Evolutionary conservation across 1,140 invertebrate species (phyloP).

Genomic region (Pogonomyrmex californicus): DNA sequence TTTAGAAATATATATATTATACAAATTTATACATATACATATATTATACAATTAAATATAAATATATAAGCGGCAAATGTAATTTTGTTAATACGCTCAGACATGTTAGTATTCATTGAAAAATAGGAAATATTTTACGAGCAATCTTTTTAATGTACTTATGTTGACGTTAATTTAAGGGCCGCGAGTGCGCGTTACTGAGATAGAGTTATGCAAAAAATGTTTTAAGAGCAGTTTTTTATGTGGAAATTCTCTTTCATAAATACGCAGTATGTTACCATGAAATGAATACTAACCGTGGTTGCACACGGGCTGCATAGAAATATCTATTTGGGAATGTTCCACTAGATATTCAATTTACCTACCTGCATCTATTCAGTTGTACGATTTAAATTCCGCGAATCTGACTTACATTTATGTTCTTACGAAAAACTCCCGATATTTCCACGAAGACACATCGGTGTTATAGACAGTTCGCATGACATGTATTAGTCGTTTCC

Average conservation of each 20-base stretch:
- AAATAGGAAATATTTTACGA: slow-evolving; percentile 33
- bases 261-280: slow-evolving; percentile 44
- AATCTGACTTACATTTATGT: slow-evolving; percentile 60
- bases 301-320: slow-evolving; percentile 39
- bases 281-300: slow-evolving; percentile 57
- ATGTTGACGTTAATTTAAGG: slow-evolving; percentile 31
- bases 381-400: slow-evolving; percentile 42
- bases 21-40: neutral
- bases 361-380: slow-evolving; percentile 49
- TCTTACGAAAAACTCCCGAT: slow-evolving; percentile 35
- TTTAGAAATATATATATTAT: too few relatives aligned
- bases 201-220: slow-evolving; percentile 37
- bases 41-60: too few relatives aligned
- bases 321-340: slow-evolving; percentile 55
- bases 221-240: slow-evolving; percentile 28
- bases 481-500: slow-evolving; percentile 5
- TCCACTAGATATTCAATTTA: slow-evolving; percentile 60
- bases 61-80: neutral
- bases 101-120: slow-evolving; percentile 25
- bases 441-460: neutral
- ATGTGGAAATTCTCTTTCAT: slow-evolving; percentile 16
- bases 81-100: slow-evolving; percentile 17
- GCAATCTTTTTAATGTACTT: slow-evolving; percentile 52
- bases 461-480: neutral
- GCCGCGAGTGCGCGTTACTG: neutral